Evolutionary conservation across 2,113 vertebrate genomes (phyloP).

Genomic region (Pachycephala philippinensis): DNA sequence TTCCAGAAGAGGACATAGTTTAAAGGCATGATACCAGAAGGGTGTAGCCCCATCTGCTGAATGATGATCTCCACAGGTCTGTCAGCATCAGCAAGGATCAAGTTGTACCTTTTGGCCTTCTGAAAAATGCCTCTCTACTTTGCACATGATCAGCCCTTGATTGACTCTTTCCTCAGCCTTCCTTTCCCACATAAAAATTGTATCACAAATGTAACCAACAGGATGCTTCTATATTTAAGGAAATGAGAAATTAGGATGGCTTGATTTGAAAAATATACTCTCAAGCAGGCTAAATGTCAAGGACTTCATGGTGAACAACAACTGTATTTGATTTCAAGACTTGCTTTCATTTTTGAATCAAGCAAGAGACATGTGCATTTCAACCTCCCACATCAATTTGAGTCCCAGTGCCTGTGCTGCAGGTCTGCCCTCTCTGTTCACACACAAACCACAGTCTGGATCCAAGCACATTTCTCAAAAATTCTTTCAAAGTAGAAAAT

Average conservation of each 20-base stretch:
- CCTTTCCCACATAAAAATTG: not conserved
- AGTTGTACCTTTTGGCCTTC: not conserved
- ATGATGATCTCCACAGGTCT: not conserved
- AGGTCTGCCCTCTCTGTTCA: not conserved
- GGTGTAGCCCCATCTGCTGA: not conserved
- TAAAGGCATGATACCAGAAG: not conserved
- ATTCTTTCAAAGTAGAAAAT: not conserved
- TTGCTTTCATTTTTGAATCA: not conserved
- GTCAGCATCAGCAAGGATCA: not conserved
- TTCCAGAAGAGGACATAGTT: rapidly evolving
- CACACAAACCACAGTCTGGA: not conserved
- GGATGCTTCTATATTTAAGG: not conserved
- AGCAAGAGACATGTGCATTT: not conserved
- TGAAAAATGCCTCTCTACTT: not conserved
- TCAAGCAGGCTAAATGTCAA: not conserved
- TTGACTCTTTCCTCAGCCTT: not conserved
- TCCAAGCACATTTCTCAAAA: not conserved
- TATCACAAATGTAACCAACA: not conserved
- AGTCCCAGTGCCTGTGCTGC: not conserved
- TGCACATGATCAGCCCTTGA: not conserved
- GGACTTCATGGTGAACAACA: not conserved
- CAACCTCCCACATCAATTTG: not conserved
- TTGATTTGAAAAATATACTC: not conserved
- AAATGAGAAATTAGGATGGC: not conserved
- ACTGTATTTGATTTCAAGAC: not conserved